Base-by-base conservation (phyloP, 2,113 vertebrate genomes). In the Vulpes lagopus region DNA sequence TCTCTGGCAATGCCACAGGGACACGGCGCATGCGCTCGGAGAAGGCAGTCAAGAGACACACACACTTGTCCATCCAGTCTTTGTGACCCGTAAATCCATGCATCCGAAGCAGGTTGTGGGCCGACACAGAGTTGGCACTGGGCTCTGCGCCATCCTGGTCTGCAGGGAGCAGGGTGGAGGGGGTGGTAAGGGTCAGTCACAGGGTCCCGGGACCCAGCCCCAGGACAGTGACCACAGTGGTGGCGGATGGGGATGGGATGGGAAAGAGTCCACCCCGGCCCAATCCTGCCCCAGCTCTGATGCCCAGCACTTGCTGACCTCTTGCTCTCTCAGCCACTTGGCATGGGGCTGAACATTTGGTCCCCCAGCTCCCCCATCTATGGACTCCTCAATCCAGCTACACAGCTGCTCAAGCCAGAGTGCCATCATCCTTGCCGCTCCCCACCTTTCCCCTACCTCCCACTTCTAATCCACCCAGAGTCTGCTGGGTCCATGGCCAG, bases 91-190 rank as follows among this genome's bases (percentile, higher is more conserved):
- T 99, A 98, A 99, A 99, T 91, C 99, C 99, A 3, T 99, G 99
- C 76, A 99, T 98, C 82, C 99, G 99, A 79, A 99, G 99, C 65
- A 99, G 99, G 96, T 99, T 99, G 97, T 98, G 98, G 12, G 99
- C 99, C 0, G 99, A 98, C 67, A 99, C 97, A 0, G 99, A 99
- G 98, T 99, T 99, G 49, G 99, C 99, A 0, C 99, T 99, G 97
- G 99, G 99, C 97, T 99, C 99, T 2, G 99, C 99, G 15, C 99
- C 99, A 0, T 99, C 99, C 96, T 99, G 99, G 98, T 99, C 99
- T 99, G 96, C 30, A 22, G 76, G 35, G 69, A 2, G 17, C 19
- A n/a, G 35, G 1, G 15, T 27, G 59, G 32, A 3, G 4, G 38
- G 8, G 5, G 43, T 1, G 0, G 12, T 57, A 23, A 51, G 10